Base-by-base conservation (phyloP, 1,140 invertebrate species). In the Leguminivora glycinivorella region DNA sequence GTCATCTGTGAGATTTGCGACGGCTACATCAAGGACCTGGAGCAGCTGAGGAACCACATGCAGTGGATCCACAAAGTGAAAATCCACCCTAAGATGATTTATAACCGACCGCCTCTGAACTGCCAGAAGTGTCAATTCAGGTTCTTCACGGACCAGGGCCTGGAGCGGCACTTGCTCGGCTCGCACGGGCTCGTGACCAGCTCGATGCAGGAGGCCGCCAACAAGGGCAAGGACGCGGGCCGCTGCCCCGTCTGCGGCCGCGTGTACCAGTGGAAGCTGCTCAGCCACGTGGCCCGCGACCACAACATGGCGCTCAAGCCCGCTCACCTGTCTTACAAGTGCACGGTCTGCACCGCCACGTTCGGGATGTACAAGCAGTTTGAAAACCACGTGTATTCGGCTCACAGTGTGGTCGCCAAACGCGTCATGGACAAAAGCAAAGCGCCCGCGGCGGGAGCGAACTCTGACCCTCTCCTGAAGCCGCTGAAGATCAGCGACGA, bases 1-100 rank as follows among this genome's bases (percentile, higher is more conserved):
- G 97, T 98, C 75, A 98, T 98, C 80, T 98, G 97, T 91, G 97
- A 98, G 93, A 98, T 98, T 79, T 98, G 97, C 92, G 97, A 98
- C 92, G 97, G 97, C 40, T 98, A 98, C 79, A 98, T 98, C 72
- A 98, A 98, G 92, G 97, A 98, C 92, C 93, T 98, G 83, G 97
- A 98, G 84, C 97, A 98, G 91, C 92, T 98, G 67, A 93, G 97
- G 78, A 98, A 98, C 90, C 97, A 98, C 85, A 98, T 98, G 97
- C 97, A 98, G 82, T 98, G 97, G 96, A 98, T 98, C 84, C 97
- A 98, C 85, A 98, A 98, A 94, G 97, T 98, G 56, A 98, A 98
- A 92, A 98, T 98, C 87, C 97, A 98, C 93, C 97, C 97, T 73
- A 98, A 98, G 92, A 98, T 98, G 97, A 97, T 98, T 77, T 97